These are phyloP conservation scores for Steatocranus sp. DNA, from an alignment of 2,797 vertebrate genomes.

Conservation along the genomic window DNA sequence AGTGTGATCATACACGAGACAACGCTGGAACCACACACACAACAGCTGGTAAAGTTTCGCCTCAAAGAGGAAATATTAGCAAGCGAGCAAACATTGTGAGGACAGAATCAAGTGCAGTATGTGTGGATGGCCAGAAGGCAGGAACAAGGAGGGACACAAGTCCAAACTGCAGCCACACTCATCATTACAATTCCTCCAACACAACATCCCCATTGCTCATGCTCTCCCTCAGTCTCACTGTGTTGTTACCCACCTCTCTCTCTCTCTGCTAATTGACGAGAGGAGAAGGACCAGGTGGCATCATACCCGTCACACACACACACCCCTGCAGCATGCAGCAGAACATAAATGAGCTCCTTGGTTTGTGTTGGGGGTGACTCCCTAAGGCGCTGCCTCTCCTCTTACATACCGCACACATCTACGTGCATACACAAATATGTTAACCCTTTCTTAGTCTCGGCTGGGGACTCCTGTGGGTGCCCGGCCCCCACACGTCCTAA, in stretches of 20 bases:
- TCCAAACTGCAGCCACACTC: background rate
- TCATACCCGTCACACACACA: background rate
- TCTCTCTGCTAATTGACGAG: slow-evolving; percentile 77
- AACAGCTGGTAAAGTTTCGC: slow-evolving; percentile 39
- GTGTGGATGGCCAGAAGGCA: background rate
- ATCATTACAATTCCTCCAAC: background rate
- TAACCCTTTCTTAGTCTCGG: slow-evolving; percentile 24
- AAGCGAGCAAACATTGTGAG: background rate
- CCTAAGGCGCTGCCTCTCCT: slow-evolving; percentile 37
- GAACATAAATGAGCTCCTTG: slow-evolving; percentile 76
- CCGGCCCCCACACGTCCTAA: background rate
- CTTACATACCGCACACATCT: slow-evolving; percentile 1
- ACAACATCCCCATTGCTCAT: background rate
- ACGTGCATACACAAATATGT: background rate
- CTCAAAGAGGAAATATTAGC: background rate
- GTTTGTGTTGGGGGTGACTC: slow-evolving; percentile 40
- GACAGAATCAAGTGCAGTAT: background rate
- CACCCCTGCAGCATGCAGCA: slow-evolving; percentile 45
- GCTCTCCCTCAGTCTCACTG: slow-evolving; percentile 1
- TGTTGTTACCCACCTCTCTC: slow-evolving; percentile 7
- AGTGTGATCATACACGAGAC: background rate
- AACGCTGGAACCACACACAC: background rate
- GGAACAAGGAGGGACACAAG: background rate
- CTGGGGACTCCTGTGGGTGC: slow-evolving; percentile 22
- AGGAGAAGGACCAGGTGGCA: slow-evolving; percentile 60